Evolutionary conservation across 2,797 vertebrate species (phyloP), one percentile per base, ranked within the genome.

Genomic region (Pseudochirops cupreus): DNA sequence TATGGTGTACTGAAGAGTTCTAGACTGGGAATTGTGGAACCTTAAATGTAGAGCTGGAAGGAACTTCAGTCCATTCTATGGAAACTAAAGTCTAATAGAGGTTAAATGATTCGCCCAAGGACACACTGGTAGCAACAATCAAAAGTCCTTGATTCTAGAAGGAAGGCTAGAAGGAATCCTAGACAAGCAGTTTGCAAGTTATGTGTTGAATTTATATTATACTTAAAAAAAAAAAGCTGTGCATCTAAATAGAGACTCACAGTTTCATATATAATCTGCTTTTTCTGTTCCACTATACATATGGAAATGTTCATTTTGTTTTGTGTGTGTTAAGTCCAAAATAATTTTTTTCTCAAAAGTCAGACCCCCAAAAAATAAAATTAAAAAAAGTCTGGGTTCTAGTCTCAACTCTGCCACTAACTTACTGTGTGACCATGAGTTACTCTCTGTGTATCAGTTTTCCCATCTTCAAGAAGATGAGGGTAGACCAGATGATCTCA

Each of bases 221-320:
- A 82, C 39, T 87, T 74, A 2, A 24, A 50, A 46, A 82, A 87
- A 87, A 87, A 31, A 87, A 74, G 9, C 74, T 26, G 9, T 50
- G 46, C n/a, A 87, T 87, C 39, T 87, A 87, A 50, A 82, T 46
- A 87, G 39, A 33, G 13, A 87, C 74, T 26, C 74, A 39, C 7
- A 26, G 74, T 87, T 87, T 87, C 74, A 12, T 87, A 21, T 50
- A 87, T 26, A 87, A 87, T 87, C 24, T 87, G 74, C 39, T 87
- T 87, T 87, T 87, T 87, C 74, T 87, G 24, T 87, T 87, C 74
- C 74, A 87, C 39, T 87, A 87, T 50, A 87, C 39, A 87, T 87
- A 87, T 87, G 74, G 74, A 87, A 87, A 87, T 87, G 74, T 87
- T 87, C 74, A 46, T 87, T 87, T 87, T 87, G 74, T 87, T 87